phyloP scores from a whole-genome alignment of 2,888 invertebrate genomes.

The Heliconius hortense region DNA sequence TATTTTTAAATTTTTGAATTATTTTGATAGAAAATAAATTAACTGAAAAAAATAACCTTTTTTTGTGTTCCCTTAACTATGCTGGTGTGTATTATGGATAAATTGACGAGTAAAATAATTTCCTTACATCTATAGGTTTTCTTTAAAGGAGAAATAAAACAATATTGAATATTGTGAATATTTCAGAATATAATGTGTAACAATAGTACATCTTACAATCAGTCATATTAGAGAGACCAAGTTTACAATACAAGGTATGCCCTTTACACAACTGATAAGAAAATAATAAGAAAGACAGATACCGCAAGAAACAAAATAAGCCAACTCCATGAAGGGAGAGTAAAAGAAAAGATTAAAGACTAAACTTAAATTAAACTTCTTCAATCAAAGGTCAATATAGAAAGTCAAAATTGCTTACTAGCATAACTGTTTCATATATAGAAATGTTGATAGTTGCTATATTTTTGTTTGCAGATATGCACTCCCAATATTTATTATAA shows the following conservation, averaged over 20 bases:
- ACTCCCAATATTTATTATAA: conserved; percentile 58
- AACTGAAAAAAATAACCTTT: too few relatives aligned
- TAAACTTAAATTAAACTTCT: conserved; percentile 73
- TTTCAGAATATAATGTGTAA: conserved; percentile 75
- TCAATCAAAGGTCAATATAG: conserved; percentile 64
- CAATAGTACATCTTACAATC: conserved; percentile 70
- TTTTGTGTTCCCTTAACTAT: too few relatives aligned
- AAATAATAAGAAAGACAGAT: conserved; percentile 57
- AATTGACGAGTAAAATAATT: not conserved
- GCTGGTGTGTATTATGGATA: not conserved
- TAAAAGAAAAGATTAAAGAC: conserved; percentile 63
- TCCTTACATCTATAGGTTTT: not conserved
- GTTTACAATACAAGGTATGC: conserved; percentile 75
- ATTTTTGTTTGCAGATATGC: conserved; percentile 78
- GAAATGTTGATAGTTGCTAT: conserved; percentile 79
- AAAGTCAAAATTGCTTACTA: conserved; percentile 69
- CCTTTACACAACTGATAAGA: conserved; percentile 61
- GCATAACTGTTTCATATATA: conserved; percentile 66
- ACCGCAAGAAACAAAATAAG: conserved; percentile 69
- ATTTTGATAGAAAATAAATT: too few relatives aligned
- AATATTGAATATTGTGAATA: conserved; percentile 63
- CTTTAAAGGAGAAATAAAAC: conserved; percentile 55
- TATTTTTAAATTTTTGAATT: too few relatives aligned
- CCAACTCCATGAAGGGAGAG: conserved; percentile 70
- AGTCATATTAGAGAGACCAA: conserved; percentile 71